phyloP scores from a whole-genome alignment of 2,797 vertebrate genomes.

The Tragelaphus eurycerus region DNA sequence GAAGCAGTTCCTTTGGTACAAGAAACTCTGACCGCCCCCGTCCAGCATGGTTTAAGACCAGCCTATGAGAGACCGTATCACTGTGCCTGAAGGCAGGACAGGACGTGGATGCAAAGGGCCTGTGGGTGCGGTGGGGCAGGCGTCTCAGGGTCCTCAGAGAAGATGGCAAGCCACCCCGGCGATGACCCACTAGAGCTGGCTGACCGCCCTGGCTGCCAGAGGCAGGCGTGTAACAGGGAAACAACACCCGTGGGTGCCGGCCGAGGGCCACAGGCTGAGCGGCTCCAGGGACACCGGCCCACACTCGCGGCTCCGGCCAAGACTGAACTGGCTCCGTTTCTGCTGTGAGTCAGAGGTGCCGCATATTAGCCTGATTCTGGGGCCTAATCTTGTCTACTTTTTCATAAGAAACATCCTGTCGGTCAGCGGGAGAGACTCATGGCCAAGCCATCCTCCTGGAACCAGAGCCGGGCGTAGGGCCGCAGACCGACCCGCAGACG shows the following conservation, averaged over 20 bases:
- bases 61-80: rapidly evolving
- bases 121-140: rapidly evolving
- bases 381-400: background rate
- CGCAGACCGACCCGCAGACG: background rate
- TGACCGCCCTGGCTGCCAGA: background rate
- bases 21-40: background rate
- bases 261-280: no score
- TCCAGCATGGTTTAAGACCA: background rate
- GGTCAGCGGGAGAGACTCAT: background rate
- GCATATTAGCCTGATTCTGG: background rate
- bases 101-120: background rate
- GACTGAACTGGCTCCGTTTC: background rate
- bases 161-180: background rate
- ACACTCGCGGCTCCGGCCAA: background rate
- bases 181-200: background rate
- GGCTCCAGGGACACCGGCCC: no score
- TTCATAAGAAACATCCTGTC: background rate
- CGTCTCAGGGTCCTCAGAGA: background rate
- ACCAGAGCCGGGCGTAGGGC: rapidly evolving
- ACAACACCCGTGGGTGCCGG: no score
- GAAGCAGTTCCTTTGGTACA: background rate
- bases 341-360: background rate
- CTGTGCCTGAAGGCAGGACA: background rate
- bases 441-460: background rate
- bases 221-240: background rate